These are phyloP conservation scores for Dasyprocta punctata DNA, from an alignment of 2,113 vertebrate genomes.

Conservation along the genomic window DNA sequence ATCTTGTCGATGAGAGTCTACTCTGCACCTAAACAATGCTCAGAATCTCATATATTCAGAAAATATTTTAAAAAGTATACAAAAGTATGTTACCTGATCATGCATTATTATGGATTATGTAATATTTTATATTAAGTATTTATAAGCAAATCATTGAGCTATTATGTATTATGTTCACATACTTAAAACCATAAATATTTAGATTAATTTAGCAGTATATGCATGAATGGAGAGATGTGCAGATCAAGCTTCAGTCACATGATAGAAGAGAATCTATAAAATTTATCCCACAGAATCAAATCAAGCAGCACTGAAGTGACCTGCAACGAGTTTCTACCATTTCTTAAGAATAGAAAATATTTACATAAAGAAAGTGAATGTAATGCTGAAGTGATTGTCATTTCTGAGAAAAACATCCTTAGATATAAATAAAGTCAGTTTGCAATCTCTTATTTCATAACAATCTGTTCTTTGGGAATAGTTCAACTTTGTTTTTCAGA, in stretches of 20 bases:
- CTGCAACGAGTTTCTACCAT: slow-evolving; percentile 35
- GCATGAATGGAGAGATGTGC: neutral
- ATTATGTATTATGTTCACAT: neutral
- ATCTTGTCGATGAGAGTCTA: neutral
- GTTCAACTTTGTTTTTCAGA: slow-evolving; percentile 58
- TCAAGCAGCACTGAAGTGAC: neutral
- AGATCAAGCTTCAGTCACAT: neutral
- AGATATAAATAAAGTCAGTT: slow-evolving; percentile 62
- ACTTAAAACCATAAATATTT: neutral
- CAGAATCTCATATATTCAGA: neutral
- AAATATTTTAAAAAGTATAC: neutral
- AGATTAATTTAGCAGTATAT: neutral
- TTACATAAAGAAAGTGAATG: slow-evolving; percentile 69
- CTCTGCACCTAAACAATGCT: neutral
- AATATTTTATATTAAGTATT: neutral
- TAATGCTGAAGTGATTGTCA: no score
- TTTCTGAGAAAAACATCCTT: slow-evolving; percentile 69
- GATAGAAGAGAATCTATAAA: neutral
- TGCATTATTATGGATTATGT: neutral
- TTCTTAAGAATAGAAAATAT: slow-evolving; percentile 69
- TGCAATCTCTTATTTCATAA: slow-evolving; percentile 53
- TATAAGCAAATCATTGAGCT: neutral
- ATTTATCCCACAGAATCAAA: neutral
- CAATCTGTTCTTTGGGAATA: slow-evolving; percentile 64
- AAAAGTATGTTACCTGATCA: neutral